Evolutionary conservation across 1,140 invertebrate genomes (phyloP), one percentile per base, ranked within the genome.

Genomic region (Sinella curviseta): DNA sequence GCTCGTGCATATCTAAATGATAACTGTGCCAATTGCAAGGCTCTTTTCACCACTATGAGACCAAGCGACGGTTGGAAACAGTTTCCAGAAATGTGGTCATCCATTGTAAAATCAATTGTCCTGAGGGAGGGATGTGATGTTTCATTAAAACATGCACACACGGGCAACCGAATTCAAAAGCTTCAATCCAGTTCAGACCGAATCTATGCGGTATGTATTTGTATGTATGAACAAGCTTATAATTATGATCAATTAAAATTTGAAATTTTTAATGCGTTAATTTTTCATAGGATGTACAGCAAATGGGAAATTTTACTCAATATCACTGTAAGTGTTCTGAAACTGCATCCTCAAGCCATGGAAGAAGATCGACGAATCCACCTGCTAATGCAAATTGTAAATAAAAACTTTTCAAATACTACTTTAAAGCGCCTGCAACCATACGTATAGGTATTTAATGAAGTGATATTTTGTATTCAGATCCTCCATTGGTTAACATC

Each of bases 1-100:
- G 79, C 65, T 8, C 26, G 76, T 12, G 79, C 67, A 2, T 80
- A 80, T 30, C 17, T 80, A 14, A 12, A 2, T 2, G 34, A 48
- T 2, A 65, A 39, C 3, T 80, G 79, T 33, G 65, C 67, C 12
- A 60, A 65, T 12, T 80, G 79, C n/a, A 65, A 77, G 36, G 39
- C 76, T 8, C 28, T 48, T 28, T 80, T 77, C 26, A 80, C 76
- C 8, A 34, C 76, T 1, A 74, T 80, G 0, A 54, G 36, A 33
- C 16, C 74, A n/a, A n/a, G n/a, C 8, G 74, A 48, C 31, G 70
- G 70, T 4, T 17, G 17, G 20, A 75, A 55, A n/a, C 28, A 54
- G 1, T 30, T 80, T 26, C 76, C 76, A 4, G 48, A 55, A 12
- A 31, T 16, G 16, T 80, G 60, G 17, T 55, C 54, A 33, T 17